Conservation (phyloP, 1,140 invertebrate genomes). For the Ips typographus region DNA sequence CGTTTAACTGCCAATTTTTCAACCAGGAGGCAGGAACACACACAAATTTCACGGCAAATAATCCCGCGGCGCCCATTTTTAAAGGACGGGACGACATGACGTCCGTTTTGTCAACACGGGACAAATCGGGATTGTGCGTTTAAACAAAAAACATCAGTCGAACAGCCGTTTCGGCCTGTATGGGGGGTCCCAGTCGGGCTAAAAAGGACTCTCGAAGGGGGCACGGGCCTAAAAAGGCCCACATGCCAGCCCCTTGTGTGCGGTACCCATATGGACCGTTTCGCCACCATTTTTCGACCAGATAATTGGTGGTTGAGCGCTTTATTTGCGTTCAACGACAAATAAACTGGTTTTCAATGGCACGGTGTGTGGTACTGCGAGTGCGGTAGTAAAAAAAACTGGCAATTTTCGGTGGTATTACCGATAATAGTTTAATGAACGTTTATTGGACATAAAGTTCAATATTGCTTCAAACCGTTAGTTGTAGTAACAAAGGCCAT, state of each 20-base stretch:
- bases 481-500: no score
- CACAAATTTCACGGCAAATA: constrained; percentile 35
- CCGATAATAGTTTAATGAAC: no score
- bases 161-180: constrained; percentile 26
- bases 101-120: constrained; percentile 41
- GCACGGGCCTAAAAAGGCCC: constrained; percentile 39
- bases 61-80: constrained; percentile 24
- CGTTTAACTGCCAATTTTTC: no score
- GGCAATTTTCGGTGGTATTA: not conserved
- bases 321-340: constrained; percentile 17
- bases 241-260: constrained; percentile 37
- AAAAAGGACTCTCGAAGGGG: constrained; percentile 22
- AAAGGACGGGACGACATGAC: constrained; percentile 30
- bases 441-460: no score
- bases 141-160: constrained; percentile 35
- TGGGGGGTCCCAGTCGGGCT: constrained; percentile 36
- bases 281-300: constrained; percentile 19
- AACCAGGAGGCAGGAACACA: no score
- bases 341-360: constrained; percentile 27
- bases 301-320: constrained; percentile 24
- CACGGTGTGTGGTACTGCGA: constrained; percentile 22
- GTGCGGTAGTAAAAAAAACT: not conserved
- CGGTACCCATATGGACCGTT: constrained; percentile 33
- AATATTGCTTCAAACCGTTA: no score
- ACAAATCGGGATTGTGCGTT: constrained; percentile 36